phyloP scores from a whole-genome alignment of 2,888 invertebrate species.

The Eupithecia insigniata region DNA sequence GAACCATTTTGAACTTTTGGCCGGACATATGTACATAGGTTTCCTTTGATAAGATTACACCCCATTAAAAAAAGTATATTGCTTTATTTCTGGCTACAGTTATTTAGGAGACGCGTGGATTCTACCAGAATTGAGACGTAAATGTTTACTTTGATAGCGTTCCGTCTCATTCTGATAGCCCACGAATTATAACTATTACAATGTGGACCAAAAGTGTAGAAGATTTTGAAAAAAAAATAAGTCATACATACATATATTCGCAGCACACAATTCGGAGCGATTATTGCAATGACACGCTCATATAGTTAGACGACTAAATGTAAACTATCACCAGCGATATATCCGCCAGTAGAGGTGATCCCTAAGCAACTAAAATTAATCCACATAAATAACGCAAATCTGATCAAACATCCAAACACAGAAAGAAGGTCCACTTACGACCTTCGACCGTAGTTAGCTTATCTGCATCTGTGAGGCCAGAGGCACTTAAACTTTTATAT shows the following conservation, averaged over 20 bases:
- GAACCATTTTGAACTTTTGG: background rate
- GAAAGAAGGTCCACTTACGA: constrained; percentile 25
- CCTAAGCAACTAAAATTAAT: background rate
- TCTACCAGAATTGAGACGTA: background rate
- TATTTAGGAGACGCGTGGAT: too few species aligned
- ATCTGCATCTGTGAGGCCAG: constrained; percentile 24
- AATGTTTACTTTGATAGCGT: background rate
- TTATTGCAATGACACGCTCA: background rate
- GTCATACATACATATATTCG: too few species aligned
- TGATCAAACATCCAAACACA: constrained; percentile 27
- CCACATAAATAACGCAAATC: constrained; percentile 18
- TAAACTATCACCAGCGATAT: background rate
- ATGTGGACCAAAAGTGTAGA: background rate
- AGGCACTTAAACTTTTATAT: constrained; percentile 15
- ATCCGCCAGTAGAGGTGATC: background rate
- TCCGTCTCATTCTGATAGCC: background rate
- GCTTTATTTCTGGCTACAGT: too few species aligned
- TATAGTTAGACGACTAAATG: background rate
- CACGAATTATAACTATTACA: background rate
- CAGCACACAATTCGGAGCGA: too few species aligned
- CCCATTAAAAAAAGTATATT: too few species aligned
- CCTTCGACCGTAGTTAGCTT: constrained; percentile 30
- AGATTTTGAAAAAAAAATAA: too few species aligned
- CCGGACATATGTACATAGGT: too few species aligned
- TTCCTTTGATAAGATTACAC: background rate